phyloP scores from a whole-genome alignment of 2,888 invertebrate species.

The Emesis furor region DNA sequence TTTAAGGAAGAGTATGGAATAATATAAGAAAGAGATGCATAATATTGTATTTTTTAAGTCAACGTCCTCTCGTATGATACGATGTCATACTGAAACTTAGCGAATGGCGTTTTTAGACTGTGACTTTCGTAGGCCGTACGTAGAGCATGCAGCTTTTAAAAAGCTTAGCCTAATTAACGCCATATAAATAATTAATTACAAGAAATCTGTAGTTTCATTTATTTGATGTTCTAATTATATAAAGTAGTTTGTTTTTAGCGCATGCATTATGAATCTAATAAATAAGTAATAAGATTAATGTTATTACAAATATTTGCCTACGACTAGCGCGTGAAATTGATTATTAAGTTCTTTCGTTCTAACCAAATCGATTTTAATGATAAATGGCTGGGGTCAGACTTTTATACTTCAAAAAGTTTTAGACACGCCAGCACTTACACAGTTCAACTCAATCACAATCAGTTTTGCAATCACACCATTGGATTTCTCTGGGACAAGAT shows the following conservation, averaged over 20 bases:
- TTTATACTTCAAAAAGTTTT: too few species aligned
- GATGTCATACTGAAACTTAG: conserved; percentile 85
- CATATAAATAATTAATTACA: conserved; percentile 1
- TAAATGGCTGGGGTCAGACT: too few species aligned
- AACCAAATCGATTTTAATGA: too few species aligned
- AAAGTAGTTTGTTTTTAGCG: background rate
- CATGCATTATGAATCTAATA: too few species aligned
- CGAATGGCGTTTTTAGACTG: conserved; percentile 82
- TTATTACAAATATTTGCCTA: too few species aligned
- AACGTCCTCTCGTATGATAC: conserved; percentile 84
- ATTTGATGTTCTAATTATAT: background rate
- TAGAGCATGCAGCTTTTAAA: conserved; percentile 32
- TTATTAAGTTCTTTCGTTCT: too few species aligned
- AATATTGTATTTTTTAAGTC: conserved; percentile 87
- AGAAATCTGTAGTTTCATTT: background rate
- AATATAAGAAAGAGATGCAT: conserved; percentile 83
- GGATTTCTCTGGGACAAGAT: too few species aligned
- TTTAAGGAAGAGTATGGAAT: conserved; percentile 90
- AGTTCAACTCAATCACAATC: too few species aligned
- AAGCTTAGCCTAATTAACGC: conserved; percentile 3
- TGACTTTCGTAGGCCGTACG: conserved; percentile 79
- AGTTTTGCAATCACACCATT: too few species aligned
- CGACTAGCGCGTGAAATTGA: too few species aligned
- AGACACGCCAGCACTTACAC: too few species aligned
- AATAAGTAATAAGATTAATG: too few species aligned